Conservation (phyloP, 2,888 invertebrate genomes). For the Tachina fera region DNA sequence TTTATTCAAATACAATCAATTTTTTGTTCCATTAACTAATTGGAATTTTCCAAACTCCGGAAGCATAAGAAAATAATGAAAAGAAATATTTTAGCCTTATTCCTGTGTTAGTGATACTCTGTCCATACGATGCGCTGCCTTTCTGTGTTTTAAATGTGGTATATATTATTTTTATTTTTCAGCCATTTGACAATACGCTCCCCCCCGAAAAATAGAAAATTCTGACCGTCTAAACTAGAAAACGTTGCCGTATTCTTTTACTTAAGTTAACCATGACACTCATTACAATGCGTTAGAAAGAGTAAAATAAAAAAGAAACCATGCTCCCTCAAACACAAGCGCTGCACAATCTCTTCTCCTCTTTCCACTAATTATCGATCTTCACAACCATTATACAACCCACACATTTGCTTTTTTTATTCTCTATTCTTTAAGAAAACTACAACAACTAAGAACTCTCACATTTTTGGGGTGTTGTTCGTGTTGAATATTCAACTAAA, state of each 20-base stretch:
- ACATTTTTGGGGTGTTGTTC: conserved; percentile 67
- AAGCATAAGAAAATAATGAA: not conserved
- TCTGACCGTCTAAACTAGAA: conserved; percentile 53
- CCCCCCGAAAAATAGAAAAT: conserved; percentile 55
- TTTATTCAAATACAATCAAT: conserved; percentile 13
- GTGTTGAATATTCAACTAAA: conserved; percentile 42
- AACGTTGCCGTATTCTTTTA: conserved; percentile 69
- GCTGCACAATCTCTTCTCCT: conserved; percentile 55
- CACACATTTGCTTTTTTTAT: conserved; percentile 56
- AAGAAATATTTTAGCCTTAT: conserved; percentile 12
- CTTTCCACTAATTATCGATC: conserved; percentile 61
- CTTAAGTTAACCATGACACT: conserved; percentile 67
- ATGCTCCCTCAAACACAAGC: conserved; percentile 49
- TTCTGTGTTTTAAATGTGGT: conserved; percentile 61
- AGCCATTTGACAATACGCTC: conserved; percentile 65
- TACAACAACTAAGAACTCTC: conserved; percentile 40
- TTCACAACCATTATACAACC: conserved; percentile 63
- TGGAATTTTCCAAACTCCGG: conserved; percentile 8
- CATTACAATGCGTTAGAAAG: conserved; percentile 65
- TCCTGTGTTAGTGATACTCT: conserved; percentile 26
- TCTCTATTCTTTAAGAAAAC: conserved; percentile 54
- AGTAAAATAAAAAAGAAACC: conserved; percentile 55
- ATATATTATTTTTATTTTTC: conserved; percentile 62
- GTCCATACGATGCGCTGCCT: conserved; percentile 64
- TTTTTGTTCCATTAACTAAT: conserved; percentile 11